Conservation (phyloP, 2,113 vertebrate genomes). For the Notechis scutatus region DNA sequence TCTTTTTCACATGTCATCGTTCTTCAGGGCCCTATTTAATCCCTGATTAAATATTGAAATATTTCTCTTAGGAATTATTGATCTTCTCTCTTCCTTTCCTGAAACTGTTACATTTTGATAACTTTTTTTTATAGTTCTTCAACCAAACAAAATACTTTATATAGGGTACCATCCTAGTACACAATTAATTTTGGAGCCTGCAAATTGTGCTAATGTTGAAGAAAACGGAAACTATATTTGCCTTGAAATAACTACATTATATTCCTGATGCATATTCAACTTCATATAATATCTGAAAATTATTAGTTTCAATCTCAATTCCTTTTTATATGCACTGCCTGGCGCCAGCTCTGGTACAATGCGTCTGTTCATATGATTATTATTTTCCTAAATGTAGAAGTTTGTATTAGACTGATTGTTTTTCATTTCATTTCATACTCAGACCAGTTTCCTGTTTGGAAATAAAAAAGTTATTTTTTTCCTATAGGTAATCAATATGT, state of each 20-base stretch:
- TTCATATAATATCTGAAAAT: neutral
- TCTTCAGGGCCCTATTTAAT: neutral
- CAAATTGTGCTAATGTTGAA: neutral
- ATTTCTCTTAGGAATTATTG: neutral
- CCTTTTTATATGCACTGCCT: neutral
- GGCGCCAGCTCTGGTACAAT: neutral
- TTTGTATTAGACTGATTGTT: neutral
- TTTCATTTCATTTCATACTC: neutral
- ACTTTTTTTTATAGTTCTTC: neutral
- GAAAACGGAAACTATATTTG: neutral
- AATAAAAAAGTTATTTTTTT: conserved; percentile 46
- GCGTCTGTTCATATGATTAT: neutral
- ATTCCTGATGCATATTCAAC: neutral
- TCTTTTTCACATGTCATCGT: neutral
- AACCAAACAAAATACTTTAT: neutral
- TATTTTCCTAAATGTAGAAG: neutral
- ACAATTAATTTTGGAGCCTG: neutral
- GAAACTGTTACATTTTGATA: neutral
- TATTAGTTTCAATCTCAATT: neutral
- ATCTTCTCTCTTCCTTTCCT: neutral
- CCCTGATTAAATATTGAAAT: neutral
- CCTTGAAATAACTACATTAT: neutral
- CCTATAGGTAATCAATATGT: conserved; percentile 38
- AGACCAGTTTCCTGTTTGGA: conserved; percentile 16
- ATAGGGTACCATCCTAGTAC: neutral